phyloP scores from a whole-genome alignment of 1,140 invertebrate species.

The Drosophila ogumai region DNA sequence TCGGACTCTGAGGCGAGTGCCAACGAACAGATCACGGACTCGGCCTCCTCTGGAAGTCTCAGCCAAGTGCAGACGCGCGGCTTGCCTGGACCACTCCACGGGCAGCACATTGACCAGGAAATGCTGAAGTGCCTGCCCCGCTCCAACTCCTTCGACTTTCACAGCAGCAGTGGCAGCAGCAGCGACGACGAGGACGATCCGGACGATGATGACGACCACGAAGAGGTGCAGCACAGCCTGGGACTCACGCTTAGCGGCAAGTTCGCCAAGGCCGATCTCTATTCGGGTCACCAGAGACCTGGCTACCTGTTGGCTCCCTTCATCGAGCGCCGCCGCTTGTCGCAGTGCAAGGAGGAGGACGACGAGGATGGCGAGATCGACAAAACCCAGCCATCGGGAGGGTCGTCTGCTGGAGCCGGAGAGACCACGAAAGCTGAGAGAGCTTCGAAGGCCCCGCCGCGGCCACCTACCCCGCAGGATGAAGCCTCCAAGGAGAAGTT shows the following conservation, averaged over 20 bases:
- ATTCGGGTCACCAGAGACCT: slow-evolving; percentile 61
- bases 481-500: slow-evolving; percentile 75
- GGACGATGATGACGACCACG: slow-evolving; percentile 47
- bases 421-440: slow-evolving; percentile 53
- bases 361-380: slow-evolving; percentile 87
- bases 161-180: slow-evolving; percentile 70
- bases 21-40: slow-evolving; percentile 57
- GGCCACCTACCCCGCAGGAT: slow-evolving; percentile 71
- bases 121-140: slow-evolving; percentile 61
- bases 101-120: slow-evolving; percentile 40
- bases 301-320: slow-evolving; percentile 86
- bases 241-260: slow-evolving; percentile 58
- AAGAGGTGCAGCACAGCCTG: slow-evolving; percentile 37
- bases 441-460: slow-evolving; percentile 64
- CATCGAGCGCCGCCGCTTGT: slow-evolving; percentile 89
- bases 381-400: slow-evolving; percentile 48
- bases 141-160: slow-evolving; percentile 71
- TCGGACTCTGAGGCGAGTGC: slow-evolving; percentile 75
- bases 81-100: slow-evolving; percentile 30
- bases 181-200: slow-evolving; percentile 68
- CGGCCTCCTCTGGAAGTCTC: slow-evolving; percentile 52
- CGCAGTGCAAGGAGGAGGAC: slow-evolving; percentile 92
- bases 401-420: background rate
- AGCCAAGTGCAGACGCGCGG: slow-evolving; percentile 34
- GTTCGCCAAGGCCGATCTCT: slow-evolving; percentile 59